These are phyloP conservation scores for Dicerorhinus sumatrensis DNA, from an alignment of 2,113 vertebrate genomes.

Conservation along the genomic window DNA sequence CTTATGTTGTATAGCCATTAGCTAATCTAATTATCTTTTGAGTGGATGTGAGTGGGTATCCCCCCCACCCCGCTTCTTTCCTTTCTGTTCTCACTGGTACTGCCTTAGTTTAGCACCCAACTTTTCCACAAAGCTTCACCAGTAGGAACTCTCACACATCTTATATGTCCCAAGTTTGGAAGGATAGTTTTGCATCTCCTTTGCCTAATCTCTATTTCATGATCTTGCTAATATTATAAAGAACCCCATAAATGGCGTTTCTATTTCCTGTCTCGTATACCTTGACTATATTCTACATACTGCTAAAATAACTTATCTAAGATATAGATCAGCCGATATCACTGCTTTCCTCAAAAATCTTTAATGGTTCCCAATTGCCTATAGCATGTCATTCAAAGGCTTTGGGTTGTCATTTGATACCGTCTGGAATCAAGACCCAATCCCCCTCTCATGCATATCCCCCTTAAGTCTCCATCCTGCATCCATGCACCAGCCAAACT, in stretches of 20 bases:
- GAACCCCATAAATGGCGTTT: not conserved
- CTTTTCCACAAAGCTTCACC: not conserved
- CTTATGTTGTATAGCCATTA: not conserved
- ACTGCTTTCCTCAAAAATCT: not conserved
- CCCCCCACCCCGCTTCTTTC: not conserved
- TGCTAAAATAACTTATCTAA: not conserved
- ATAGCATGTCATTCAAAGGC: not conserved
- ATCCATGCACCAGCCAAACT: not conserved
- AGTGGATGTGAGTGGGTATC: not conserved
- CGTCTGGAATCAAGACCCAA: not conserved
- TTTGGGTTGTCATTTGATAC: not conserved
- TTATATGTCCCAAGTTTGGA: not conserved
- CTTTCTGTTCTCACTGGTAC: not conserved
- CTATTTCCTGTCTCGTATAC: not conserved
- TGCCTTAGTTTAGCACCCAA: not conserved
- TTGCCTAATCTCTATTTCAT: not conserved
- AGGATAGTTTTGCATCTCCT: not conserved
- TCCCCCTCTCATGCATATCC: accelerated
- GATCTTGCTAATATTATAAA: not conserved
- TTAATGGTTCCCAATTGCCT: not conserved
- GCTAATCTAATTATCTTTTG: not conserved
- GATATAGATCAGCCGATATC: not conserved
- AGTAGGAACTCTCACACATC: not conserved
- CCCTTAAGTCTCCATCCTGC: not conserved
- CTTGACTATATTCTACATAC: not conserved